phyloP scores from a whole-genome alignment of 2,113 vertebrate genomes.

The Jaculus jaculus region DNA sequence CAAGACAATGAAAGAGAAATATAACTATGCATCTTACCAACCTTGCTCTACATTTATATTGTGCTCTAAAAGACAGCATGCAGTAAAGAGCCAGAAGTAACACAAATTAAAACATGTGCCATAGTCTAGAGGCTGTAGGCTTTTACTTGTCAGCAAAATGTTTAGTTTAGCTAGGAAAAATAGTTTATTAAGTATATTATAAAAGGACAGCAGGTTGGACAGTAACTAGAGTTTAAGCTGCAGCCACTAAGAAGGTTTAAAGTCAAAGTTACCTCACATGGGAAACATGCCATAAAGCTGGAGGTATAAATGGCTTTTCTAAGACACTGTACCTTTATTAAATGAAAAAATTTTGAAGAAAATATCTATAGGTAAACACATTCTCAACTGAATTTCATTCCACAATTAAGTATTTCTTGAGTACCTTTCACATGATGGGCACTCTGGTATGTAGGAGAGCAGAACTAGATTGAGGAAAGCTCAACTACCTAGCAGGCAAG shows the following conservation, averaged over 20 bases:
- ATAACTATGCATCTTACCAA: neutral
- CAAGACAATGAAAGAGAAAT: constrained; percentile 4
- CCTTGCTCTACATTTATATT: neutral
- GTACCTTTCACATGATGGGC: neutral
- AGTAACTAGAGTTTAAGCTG: too few relatives aligned
- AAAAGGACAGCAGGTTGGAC: too few relatives aligned
- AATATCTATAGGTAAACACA: neutral
- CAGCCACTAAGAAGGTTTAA: neutral
- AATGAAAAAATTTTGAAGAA: constrained; percentile 36
- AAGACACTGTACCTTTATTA: neutral
- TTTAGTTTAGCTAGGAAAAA: too few relatives aligned
- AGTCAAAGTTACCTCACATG: neutral
- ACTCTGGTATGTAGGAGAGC: neutral
- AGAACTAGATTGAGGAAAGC: neutral
- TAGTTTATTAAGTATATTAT: neutral
- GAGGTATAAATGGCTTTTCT: constrained; percentile 10
- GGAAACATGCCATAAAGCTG: neutral
- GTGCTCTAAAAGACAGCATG: neutral
- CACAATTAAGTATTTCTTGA: neutral
- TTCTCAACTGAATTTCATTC: neutral
- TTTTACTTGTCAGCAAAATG: neutral
- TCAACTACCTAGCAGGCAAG: neutral
- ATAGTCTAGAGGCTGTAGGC: neutral
- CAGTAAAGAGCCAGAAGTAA: constrained; percentile 4
- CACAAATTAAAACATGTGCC: neutral